Evolutionary conservation across 2,888 invertebrate species (phyloP).

Genomic region (Eupithecia dodoneata): DNA sequence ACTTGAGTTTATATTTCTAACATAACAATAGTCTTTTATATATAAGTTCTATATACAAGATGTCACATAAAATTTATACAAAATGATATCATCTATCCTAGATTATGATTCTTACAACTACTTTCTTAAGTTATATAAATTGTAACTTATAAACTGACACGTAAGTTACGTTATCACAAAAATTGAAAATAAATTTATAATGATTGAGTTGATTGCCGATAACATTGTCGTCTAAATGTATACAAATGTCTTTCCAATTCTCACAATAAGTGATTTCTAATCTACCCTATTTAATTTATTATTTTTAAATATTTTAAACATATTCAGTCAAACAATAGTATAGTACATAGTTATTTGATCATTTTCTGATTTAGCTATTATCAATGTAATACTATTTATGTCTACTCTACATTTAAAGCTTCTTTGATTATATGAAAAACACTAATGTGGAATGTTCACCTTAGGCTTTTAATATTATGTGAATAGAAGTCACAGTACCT

Average conservation of each 20-base stretch:
- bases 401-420: constrained; percentile 76
- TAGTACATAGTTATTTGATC: constrained; percentile 48
- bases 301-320: constrained; percentile 11
- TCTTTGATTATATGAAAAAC: constrained; percentile 61
- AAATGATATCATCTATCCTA: constrained; percentile 22
- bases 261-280: constrained; percentile 35
- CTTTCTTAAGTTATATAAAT: constrained; percentile 22
- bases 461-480: neutral
- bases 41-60: constrained; percentile 34
- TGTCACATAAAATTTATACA: constrained; percentile 22
- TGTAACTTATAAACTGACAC: constrained; percentile 26
- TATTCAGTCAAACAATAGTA: constrained; percentile 59
- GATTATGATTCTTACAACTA: neutral
- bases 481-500: neutral
- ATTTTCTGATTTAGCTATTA: constrained; percentile 54
- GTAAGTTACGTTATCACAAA: constrained; percentile 44
- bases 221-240: constrained; percentile 26
- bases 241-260: constrained; percentile 23
- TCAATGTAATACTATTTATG: constrained; percentile 38
- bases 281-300: constrained; percentile 25
- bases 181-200: constrained; percentile 39
- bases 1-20: constrained; percentile 22
- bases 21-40: constrained; percentile 21
- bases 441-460: constrained; percentile 1
- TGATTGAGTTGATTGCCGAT: constrained; percentile 28